A percentile compares a stretch with the other conserved stretches of the same genome.
Conservation (phyloP, 2,888 invertebrate genomes). For the Crocallis elinguaria region DNA sequence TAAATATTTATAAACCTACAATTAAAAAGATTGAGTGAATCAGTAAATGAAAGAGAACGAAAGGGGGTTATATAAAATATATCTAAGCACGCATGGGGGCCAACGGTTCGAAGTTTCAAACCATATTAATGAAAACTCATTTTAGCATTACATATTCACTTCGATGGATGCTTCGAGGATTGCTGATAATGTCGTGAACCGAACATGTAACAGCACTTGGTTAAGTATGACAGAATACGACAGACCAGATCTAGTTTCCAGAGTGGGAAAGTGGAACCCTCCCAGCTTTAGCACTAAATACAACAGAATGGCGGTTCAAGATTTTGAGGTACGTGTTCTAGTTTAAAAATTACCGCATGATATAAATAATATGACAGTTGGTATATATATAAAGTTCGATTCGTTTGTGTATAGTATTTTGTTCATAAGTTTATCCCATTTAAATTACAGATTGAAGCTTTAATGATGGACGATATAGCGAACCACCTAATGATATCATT, state of each 20-base stretch:
- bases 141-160: slow-evolving; percentile 70
- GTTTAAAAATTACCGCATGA: background rate
- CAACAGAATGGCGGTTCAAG: slow-evolving; percentile 50
- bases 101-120: no score
- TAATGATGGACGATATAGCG: slow-evolving; percentile 72
- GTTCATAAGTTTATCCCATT: background rate
- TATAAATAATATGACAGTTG: background rate
- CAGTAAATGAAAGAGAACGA: no score
- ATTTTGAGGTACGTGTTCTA: slow-evolving; percentile 56
- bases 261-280: slow-evolving; percentile 66
- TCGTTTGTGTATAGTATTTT: no score
- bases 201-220: slow-evolving; percentile 72
- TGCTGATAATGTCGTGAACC: slow-evolving; percentile 54
- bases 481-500: slow-evolving; percentile 67
- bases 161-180: slow-evolving; percentile 67
- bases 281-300: slow-evolving; percentile 38
- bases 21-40: no score
- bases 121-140: slow-evolving; percentile 17
- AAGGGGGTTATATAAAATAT: no score
- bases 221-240: slow-evolving; percentile 68
- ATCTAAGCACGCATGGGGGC: no score
- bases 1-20: slow-evolving; percentile 33
- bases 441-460: slow-evolving; percentile 59
- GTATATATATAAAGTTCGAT: background rate
- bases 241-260: slow-evolving; percentile 59